A percentile compares a stretch with the other conserved stretches of the same genome.
phyloP scores from a whole-genome alignment of 2,888 invertebrate species.

The Rhagophthalmus giganteus region DNA sequence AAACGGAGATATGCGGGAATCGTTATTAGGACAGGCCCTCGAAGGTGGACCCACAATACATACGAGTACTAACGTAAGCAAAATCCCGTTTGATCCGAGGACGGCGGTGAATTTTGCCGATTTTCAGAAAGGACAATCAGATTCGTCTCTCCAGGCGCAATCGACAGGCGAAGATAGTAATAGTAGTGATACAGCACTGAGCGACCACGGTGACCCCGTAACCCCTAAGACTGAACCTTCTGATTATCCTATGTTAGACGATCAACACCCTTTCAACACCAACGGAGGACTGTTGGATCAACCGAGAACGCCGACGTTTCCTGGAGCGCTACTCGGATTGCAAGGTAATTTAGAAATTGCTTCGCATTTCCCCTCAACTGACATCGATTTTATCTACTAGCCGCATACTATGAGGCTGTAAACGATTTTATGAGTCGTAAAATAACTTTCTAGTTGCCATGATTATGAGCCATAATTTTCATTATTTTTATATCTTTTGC shows the following conservation, averaged over 20 bases:
- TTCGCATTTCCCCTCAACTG: slow-evolving; percentile 12
- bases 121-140: slow-evolving; percentile 59
- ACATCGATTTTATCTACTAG: slow-evolving; percentile 19
- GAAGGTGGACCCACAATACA: slow-evolving; percentile 73
- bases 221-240: slow-evolving; percentile 75
- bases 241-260: slow-evolving; percentile 68
- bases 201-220: slow-evolving; percentile 67
- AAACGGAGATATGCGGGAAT: slow-evolving; percentile 69
- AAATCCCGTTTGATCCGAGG: slow-evolving; percentile 17
- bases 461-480: slow-evolving; percentile 24
- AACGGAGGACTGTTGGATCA: slow-evolving; percentile 66
- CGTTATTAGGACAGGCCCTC: slow-evolving; percentile 75
- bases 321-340: slow-evolving; percentile 76
- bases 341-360: slow-evolving; percentile 63
- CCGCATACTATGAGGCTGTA: slow-evolving; percentile 15
- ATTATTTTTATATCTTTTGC: slow-evolving; percentile 33
- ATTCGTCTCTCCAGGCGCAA: slow-evolving; percentile 65
- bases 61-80: slow-evolving; percentile 54
- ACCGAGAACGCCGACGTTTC: slow-evolving; percentile 73
- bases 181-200: slow-evolving; percentile 81
- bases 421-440: slow-evolving; percentile 19
- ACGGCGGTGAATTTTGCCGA: slow-evolving; percentile 4
- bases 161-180: slow-evolving; percentile 82
- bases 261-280: slow-evolving; percentile 64
- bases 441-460: slow-evolving; percentile 26